Evolutionary conservation across 2,113 vertebrate genomes (phyloP).

Genomic region (Actenoides hombroni): DNA sequence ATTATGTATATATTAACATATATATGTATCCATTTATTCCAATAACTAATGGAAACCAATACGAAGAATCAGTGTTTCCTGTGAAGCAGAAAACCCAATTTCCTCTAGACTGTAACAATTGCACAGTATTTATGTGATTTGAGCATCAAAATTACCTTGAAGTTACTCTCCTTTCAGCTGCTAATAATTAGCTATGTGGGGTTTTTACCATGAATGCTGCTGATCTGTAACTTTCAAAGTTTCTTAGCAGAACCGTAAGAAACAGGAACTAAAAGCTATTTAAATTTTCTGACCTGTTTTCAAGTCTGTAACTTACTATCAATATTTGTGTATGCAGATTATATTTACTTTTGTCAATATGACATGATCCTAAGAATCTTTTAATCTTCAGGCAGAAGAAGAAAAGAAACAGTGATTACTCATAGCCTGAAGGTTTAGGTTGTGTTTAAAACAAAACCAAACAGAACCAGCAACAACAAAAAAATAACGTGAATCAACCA

Average conservation of each 20-base stretch:
- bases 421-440: not conserved
- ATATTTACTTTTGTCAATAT: not conserved
- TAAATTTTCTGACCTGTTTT: not conserved
- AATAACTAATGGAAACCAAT: not conserved
- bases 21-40: not conserved
- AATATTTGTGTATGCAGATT: not conserved
- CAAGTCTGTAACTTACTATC: not conserved
- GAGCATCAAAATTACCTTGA: slow-evolving; percentile 6
- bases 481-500: accelerated
- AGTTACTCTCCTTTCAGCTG: not conserved
- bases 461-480: accelerated
- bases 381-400: not conserved
- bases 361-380: not conserved
- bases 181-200: not conserved
- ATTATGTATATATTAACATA: not conserved
- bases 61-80: not conserved
- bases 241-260: not conserved
- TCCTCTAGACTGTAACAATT: not conserved
- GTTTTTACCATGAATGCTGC: not conserved
- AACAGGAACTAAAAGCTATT: not conserved
- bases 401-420: not conserved
- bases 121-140: slow-evolving; percentile 6
- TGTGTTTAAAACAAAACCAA: not conserved
- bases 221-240: not conserved
- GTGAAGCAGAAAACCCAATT: slow-evolving; percentile 41